phyloP scores from a whole-genome alignment of 2,888 invertebrate genomes.

The Sicus ferrugineus region DNA sequence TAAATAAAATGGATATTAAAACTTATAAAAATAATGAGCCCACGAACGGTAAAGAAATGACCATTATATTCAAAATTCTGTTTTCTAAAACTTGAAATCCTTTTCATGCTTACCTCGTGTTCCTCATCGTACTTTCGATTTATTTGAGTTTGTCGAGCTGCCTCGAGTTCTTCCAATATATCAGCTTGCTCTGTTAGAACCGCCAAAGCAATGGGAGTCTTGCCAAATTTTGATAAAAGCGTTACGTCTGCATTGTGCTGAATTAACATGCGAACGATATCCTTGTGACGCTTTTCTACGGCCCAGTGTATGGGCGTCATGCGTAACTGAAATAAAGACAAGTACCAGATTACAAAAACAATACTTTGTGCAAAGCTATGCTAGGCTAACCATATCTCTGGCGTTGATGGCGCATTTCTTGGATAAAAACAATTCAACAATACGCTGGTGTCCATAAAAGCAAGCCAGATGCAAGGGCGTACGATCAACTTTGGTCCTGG shows the following conservation, averaged over 20 bases:
- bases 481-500: slow-evolving; percentile 89
- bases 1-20: background rate
- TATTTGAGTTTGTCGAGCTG: slow-evolving; percentile 58
- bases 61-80: no score
- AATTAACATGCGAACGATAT: slow-evolving; percentile 75
- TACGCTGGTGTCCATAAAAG: slow-evolving; percentile 80
- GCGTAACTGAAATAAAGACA: slow-evolving; percentile 69
- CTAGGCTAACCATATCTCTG: slow-evolving; percentile 85
- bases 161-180: slow-evolving; percentile 69
- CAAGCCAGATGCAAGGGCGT: slow-evolving; percentile 91
- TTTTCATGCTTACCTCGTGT: slow-evolving; percentile 58
- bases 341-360: no score
- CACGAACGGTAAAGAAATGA: background rate
- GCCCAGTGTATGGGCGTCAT: slow-evolving; percentile 98
- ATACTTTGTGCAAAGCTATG: no score
- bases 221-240: slow-evolving; percentile 76
- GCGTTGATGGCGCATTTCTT: slow-evolving; percentile 78
- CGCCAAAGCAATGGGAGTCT: slow-evolving; percentile 75
- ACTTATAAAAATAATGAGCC: background rate
- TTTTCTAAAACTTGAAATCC: no score
- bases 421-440: slow-evolving; percentile 74
- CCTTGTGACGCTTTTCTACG: slow-evolving; percentile 79
- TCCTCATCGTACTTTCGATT: slow-evolving; percentile 57
- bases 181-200: slow-evolving; percentile 72
- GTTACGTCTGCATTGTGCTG: slow-evolving; percentile 77